Conservation (phyloP, 2,113 vertebrate genomes). For the Argyrosomus japonicus region DNA sequence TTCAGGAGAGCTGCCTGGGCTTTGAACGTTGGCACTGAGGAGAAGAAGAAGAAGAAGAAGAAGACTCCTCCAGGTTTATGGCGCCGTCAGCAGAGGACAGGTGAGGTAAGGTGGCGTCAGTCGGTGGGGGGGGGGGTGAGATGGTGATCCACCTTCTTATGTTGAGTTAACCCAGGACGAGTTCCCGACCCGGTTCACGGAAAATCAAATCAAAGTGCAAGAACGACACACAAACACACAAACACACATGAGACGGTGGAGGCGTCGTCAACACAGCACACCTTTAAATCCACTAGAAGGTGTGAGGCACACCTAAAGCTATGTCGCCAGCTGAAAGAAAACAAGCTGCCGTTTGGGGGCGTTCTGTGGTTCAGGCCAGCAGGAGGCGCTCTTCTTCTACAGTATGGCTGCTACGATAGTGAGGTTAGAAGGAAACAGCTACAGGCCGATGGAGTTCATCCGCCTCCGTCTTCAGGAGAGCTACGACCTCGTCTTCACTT, state of each 20-base stretch:
- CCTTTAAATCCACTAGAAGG: constrained; percentile 69
- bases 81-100: constrained; percentile 60
- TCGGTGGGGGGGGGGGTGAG: constrained; percentile 43
- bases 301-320: constrained; percentile 72
- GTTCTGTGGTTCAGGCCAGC: constrained; percentile 68
- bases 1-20: constrained; percentile 70
- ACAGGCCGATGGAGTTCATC: constrained; percentile 64
- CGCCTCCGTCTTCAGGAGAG: constrained; percentile 66
- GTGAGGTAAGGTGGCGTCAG: constrained; percentile 73
- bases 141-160: constrained; percentile 59
- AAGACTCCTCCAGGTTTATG: constrained; percentile 28
- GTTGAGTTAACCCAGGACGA: constrained; percentile 55
- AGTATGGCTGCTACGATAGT: constrained; percentile 81
- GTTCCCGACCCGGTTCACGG: constrained; percentile 55
- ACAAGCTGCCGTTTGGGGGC: constrained; percentile 72
- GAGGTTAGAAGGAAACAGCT: constrained; percentile 75
- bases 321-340: constrained; percentile 68
- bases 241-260: constrained; percentile 63
- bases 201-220: constrained; percentile 66
- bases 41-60: constrained; percentile 44
- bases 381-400: constrained; percentile 78
- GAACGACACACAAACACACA: constrained; percentile 66
- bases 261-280: constrained; percentile 69
- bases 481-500: constrained; percentile 37
- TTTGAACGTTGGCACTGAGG: constrained; percentile 75